These are phyloP conservation scores for Galeopsomyia nigrocyanea DNA, from an alignment of 2,888 invertebrate species.

Conservation along the genomic window DNA sequence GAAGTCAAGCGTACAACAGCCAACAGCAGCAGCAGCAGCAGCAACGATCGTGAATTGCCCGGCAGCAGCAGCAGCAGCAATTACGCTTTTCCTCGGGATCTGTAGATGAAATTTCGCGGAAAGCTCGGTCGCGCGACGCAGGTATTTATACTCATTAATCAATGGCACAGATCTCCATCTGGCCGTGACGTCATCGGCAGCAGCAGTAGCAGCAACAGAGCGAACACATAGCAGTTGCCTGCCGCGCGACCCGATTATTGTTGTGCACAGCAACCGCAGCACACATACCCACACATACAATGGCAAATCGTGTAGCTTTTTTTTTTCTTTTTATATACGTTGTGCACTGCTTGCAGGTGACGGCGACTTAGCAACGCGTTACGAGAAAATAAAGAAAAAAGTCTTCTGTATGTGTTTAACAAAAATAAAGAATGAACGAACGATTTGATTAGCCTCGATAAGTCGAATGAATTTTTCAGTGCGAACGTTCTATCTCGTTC, in stretches of 20 bases:
- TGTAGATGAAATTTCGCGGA: constrained; percentile 39
- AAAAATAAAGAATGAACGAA: constrained; percentile 1
- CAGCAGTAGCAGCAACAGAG: too few relatives aligned
- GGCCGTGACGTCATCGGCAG: constrained; percentile 49
- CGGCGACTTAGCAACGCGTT: constrained; percentile 9
- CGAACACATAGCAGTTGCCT: not conserved
- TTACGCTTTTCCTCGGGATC: not conserved
- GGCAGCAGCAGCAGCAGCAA: too few relatives aligned
- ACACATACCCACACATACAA: not conserved
- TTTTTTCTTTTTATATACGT: not conserved
- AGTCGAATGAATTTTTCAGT: too few relatives aligned
- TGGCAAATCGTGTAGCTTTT: not conserved
- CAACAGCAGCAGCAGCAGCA: too few relatives aligned
- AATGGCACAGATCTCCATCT: constrained; percentile 54
- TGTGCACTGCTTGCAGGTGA: not conserved
- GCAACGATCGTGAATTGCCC: too few relatives aligned
- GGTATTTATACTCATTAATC: constrained; percentile 55
- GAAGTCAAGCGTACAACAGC: too few relatives aligned
- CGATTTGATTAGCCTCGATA: too few relatives aligned
- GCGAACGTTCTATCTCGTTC: too few relatives aligned
- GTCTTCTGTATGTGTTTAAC: constrained; percentile 7
- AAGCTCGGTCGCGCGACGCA: constrained; percentile 36
- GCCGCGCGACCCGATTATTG: constrained; percentile 32
- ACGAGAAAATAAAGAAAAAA: constrained; percentile 18
- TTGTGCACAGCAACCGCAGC: constrained; percentile 14